Evolutionary conservation across 2,113 vertebrate species (phyloP), one percentile per base, ranked within the genome.

Genomic region (Actenoides hombroni): DNA sequence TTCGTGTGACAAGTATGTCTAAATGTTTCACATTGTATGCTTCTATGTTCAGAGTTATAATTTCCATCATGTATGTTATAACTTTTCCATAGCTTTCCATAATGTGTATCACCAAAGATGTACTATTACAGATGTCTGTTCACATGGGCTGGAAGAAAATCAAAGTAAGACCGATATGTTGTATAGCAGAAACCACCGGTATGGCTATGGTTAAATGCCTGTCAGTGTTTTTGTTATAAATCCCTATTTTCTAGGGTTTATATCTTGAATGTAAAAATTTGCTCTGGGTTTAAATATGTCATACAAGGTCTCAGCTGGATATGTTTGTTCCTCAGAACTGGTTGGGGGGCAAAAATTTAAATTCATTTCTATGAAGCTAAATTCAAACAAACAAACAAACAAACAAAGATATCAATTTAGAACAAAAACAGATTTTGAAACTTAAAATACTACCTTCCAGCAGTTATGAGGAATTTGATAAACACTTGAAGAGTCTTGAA

Each of bases 161-260:
- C 90, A 94, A 83, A 94, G 77, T 91, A 91, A 94, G 83, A 80
- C 37, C 76, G 67, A 54, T 93, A 63, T 1, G 7, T 26, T 82
- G 28, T 59, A n/a, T 59, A 87, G 44, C 40, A 87, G 67, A 71
- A 61, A 3, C 6, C 10, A 64, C 76, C 39, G 23, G 46, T 64
- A 73, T 31, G 20, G 48, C 80, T 85, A 10, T 63, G 54, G 80
- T 91, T 94, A 92, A 94, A 90, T 74, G 74, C 46, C 49, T 94
- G 74, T 56, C 83, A 16, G 2, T 87, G 94, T 91, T 94, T 94
- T 92, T 15, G n/a, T 94, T 91, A 67, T 61, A 89, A 85, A 94
- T 79, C 86, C 59, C n/a, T 85, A 25, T 94, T 94, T 94, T 96
- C 74, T 88, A 49, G 37, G 63, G 23, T 94, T 96, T 94, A 56